phyloP scores from a whole-genome alignment of 1,140 invertebrate species.

The Carposina sasakii region DNA sequence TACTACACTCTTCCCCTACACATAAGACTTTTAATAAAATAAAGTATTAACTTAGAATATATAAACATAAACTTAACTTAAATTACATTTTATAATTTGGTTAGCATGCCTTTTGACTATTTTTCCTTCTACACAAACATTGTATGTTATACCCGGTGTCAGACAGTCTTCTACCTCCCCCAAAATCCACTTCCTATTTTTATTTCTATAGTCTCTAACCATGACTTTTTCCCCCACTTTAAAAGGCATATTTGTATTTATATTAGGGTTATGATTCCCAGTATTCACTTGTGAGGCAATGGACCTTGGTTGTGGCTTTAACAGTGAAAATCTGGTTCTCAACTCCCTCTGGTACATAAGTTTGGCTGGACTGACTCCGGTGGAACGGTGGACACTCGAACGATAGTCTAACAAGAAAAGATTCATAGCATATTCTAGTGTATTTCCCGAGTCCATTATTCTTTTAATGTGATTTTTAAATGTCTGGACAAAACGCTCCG shows the following conservation, averaged over 20 bases:
- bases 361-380: conserved; percentile 13
- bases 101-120: conserved; percentile 10
- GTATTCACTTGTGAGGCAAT: no score
- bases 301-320: conserved; percentile 7
- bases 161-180: background rate
- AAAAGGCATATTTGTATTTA: conserved; percentile 1
- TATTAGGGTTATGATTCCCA: no score
- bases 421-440: conserved; percentile 17
- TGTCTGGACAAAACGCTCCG: conserved; percentile 39
- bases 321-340: conserved; percentile 21
- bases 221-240: conserved; percentile 10
- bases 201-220: conserved; percentile 6
- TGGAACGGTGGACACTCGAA: conserved; percentile 11
- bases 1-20: no score
- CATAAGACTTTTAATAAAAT: no score
- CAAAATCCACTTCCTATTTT: background rate
- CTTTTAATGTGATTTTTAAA: conserved; percentile 33
- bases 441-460: conserved; percentile 28
- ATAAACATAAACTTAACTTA: no score
- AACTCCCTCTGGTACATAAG: conserved; percentile 17
- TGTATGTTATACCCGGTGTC: conserved; percentile 1
- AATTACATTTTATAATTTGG: conserved; percentile 9
- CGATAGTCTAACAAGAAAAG: conserved; percentile 27
- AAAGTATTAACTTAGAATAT: no score
- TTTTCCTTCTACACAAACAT: conserved; percentile 2